Evolutionary conservation across 2,888 invertebrate species (phyloP), one percentile per base, ranked within the genome.

Genomic region (Diaphora mendica): DNA sequence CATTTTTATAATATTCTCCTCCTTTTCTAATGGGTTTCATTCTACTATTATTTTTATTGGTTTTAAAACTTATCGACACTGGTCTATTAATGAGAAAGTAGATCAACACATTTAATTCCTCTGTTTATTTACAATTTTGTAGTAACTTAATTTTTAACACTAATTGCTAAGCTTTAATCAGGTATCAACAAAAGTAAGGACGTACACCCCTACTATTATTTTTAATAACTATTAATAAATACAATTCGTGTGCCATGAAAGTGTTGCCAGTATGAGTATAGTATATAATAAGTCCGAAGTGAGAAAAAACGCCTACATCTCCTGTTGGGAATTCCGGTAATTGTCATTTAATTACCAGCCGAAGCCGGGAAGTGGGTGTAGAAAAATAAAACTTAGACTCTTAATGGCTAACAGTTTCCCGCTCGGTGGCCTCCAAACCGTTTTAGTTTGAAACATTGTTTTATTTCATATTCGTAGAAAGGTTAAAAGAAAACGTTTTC

Each of bases 341-440:
- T 94, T 93, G 92, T 92, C 93, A 91, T 94, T 94, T 94, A 94
- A 94, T 94, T 94, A 93, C 94, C 91, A 86, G 87, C 87, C 79
- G 87, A 82, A 80, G 84, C 83, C 82, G 76, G 78, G 79, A 83
- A 83, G 79, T 82, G 80, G 77, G 64, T 51, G 44, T 73, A 82
- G 89, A 90, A 92, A 92, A 92, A 92, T 88, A 91, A 91, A 90
- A 83, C 90, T 86, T 86, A 85, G 84, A 91, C 86, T 91, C 85
- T 88, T 91, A 91, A 92, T 91, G 90, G 89, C 75, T 81, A 74
- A 89, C 90, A 92, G 92, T 92, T 92, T 92, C 89, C 88, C 91
- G 89, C 86, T 87, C 84, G 85, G 90, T 88, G 90, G 85, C 82
- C 85, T 73, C 79, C 80, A 85, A 87, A 87, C 80, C 85, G 82